Evolutionary conservation across 1,140 invertebrate species (phyloP), one percentile per base, ranked within the genome.

Genomic region (Maconellicoccus hirsutus): DNA sequence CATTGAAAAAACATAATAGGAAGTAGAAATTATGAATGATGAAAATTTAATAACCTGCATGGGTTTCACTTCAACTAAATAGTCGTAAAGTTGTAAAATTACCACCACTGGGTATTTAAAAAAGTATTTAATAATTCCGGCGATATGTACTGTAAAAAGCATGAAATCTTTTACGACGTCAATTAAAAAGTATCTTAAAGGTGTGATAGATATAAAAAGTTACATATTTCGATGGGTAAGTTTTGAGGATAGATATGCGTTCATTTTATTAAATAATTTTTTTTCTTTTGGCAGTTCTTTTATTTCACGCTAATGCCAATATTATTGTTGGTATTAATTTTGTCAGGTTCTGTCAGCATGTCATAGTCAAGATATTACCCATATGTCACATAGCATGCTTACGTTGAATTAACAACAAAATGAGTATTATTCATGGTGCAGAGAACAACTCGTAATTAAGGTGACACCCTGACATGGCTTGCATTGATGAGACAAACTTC

Each of bases 251-350:
- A 12, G 3, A 52, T 16, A 16, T 16, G n/a, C 42, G 42, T 19
- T 52, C 42, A 19, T 52, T 52, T 52, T 16, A 52, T 52, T 52
- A 52, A 14, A 52, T 16, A 19, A 38, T 19, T 52, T 52, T 19
- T 19, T 52, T 52, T 19, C 19, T 22, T 25, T 66, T 66, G 61
- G 61, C 61, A 66, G 25, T 66, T 66, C 61, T 66, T 66, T 66
- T 66, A 66, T 66, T 25, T 66, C 25, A 23, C 22, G 19, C 22
- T 66, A 66, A 66, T 66, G 61, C 61, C 61, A 66, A 66, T 66
- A 66, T 66, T 66, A 66, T 66, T 66, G 61, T 66, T 66, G 61
- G 61, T 66, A 66, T 66, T 66, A 66, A 66, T 66, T 66, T 66
- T 66, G 61, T 66, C 61, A 66, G 61, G 22, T 66, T 66, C 8